Evolutionary conservation across 2,888 invertebrate species (phyloP).

Genomic region (Chalcosyrphus nemorum): DNA sequence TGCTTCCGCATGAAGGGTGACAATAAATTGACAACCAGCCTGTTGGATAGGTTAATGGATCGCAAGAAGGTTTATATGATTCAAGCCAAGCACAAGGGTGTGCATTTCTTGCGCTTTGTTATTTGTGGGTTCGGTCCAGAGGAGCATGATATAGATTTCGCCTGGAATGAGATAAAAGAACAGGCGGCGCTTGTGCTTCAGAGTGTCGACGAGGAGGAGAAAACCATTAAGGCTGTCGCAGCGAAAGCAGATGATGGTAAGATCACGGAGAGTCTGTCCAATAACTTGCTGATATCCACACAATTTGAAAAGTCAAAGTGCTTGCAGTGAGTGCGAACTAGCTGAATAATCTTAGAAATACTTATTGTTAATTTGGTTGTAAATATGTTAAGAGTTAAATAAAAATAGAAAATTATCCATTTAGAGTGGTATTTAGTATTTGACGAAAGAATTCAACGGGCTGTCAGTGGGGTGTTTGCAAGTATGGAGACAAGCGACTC

Average conservation of each 20-base stretch:
- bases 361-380: no score
- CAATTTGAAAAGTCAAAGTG: conserved; percentile 42
- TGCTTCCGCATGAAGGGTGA: conserved; percentile 93
- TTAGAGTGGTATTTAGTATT: no score
- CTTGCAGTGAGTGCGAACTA: not conserved
- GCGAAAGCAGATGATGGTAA: conserved; percentile 25
- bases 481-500: no score
- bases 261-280: conserved; percentile 36
- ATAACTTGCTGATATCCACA: conserved; percentile 14
- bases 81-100: conserved; percentile 87
- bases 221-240: not conserved
- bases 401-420: no score
- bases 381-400: no score
- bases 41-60: conserved; percentile 88
- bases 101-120: conserved; percentile 90
- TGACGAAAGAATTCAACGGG: no score
- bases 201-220: not conserved
- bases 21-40: conserved; percentile 86
- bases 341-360: no score
- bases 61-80: conserved; percentile 92
- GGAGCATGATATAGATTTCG: conserved; percentile 88
- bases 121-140: conserved; percentile 89
- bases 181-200: conserved; percentile 82
- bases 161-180: conserved; percentile 87
- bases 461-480: no score